These are phyloP conservation scores for Mesorhabditis spiculigera DNA, from an alignment of 2,888 invertebrate species.

Conservation along the genomic window DNA sequence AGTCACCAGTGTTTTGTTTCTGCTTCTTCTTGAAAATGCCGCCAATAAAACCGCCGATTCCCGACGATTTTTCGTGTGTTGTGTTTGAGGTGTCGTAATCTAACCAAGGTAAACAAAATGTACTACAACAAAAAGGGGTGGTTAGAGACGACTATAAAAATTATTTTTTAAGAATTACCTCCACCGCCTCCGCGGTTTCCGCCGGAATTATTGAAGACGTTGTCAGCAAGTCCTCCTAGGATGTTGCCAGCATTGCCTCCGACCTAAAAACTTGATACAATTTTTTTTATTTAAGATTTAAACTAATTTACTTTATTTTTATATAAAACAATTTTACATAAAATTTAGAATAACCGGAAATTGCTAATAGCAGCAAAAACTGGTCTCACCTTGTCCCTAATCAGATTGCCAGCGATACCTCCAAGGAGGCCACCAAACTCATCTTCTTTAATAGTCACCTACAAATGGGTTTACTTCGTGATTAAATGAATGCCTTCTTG, in stretches of 20 bases:
- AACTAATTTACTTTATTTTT: background rate
- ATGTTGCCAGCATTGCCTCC: constrained; percentile 49
- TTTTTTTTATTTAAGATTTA: background rate
- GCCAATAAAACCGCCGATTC: background rate
- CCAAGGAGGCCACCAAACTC: constrained; percentile 56
- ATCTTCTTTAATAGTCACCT: constrained; percentile 35
- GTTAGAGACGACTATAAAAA: no score
- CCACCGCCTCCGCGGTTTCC: constrained; percentile 32
- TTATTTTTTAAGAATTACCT: background rate
- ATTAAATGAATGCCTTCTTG: background rate
- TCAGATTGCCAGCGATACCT: constrained; percentile 51
- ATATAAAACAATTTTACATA: background rate
- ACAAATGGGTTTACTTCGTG: constrained; percentile 2
- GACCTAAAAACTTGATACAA: constrained; percentile 17
- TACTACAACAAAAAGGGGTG: no score
- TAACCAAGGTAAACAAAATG: background rate
- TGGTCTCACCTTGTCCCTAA: constrained; percentile 43
- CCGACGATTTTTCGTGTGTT: background rate
- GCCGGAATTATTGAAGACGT: constrained; percentile 45
- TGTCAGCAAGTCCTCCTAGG: constrained; percentile 47
- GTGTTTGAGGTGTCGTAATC: background rate
- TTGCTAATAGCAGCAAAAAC: background rate
- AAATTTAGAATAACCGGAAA: background rate
- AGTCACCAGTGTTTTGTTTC: background rate
- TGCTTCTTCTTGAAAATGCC: constrained; percentile 5